These are phyloP conservation scores for Drosophila buzzatii DNA, from an alignment of 2,888 invertebrate species.

Conservation along the genomic window DNA sequence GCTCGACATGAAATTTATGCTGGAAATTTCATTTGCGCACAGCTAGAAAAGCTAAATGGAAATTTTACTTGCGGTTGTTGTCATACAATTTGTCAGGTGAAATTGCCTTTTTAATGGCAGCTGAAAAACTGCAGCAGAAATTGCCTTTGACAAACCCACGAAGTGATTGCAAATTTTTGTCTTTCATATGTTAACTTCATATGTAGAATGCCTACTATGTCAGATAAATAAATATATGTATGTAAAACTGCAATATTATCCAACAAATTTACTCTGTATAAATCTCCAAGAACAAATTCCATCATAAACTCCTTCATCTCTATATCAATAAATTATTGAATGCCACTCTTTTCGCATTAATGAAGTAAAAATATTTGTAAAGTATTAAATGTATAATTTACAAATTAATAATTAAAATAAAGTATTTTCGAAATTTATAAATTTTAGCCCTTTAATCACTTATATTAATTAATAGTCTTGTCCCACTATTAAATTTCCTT, in stretches of 20 bases:
- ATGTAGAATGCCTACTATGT: not conserved
- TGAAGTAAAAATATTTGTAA: not conserved
- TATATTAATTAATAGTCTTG: not conserved
- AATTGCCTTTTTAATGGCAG: conserved; percentile 5
- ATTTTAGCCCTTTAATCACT: not conserved
- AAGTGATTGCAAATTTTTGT: not conserved
- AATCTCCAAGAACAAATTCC: not conserved
- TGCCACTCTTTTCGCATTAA: not conserved
- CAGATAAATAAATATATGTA: not conserved
- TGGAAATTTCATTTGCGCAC: conserved; percentile 20
- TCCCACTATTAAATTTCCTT: not conserved
- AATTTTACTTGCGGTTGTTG: conserved; percentile 13
- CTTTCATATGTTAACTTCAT: not conserved
- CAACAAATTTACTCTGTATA: too few species aligned
- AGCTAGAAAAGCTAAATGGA: conserved; percentile 6
- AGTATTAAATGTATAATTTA: too few species aligned
- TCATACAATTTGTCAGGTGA: conserved; percentile 3
- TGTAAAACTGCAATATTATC: too few species aligned
- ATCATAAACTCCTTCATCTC: not conserved
- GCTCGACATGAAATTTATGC: conserved; percentile 12
- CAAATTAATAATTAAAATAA: too few species aligned
- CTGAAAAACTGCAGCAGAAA: not conserved
- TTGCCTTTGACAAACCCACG: not conserved
- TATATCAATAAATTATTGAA: not conserved
- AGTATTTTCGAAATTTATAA: too few species aligned